These are phyloP conservation scores for Megaceryle torquata DNA, from an alignment of 2,113 vertebrate species.

Conservation along the genomic window DNA sequence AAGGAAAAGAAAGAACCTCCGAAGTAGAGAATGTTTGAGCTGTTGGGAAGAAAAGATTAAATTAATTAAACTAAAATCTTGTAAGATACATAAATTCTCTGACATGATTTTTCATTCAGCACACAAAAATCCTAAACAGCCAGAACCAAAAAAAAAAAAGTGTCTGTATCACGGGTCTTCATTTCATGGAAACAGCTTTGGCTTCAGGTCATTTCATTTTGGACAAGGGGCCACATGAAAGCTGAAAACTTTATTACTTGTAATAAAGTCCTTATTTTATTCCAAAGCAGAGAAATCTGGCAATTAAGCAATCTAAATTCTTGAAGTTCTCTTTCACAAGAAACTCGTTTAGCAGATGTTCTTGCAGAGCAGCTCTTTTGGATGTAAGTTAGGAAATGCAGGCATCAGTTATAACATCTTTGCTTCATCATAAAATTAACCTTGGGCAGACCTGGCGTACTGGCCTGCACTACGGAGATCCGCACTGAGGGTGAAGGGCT, in stretches of 20 bases:
- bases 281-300: background rate
- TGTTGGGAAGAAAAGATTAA: constrained; percentile 45
- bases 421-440: background rate
- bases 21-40: background rate
- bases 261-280: background rate
- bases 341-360: background rate
- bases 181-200: background rate
- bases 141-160: background rate
- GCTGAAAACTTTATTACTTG: background rate
- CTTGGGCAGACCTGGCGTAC: background rate
- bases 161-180: background rate
- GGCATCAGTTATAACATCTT: background rate
- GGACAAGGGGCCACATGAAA: background rate
- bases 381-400: background rate
- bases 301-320: background rate
- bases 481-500: background rate
- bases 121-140: background rate
- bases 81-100: background rate
- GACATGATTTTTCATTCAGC: background rate
- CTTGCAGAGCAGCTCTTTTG: background rate
- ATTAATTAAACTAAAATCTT: constrained; percentile 16
- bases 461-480: background rate
- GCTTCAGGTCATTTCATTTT: background rate
- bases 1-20: constrained; percentile 11
- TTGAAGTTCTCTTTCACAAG: background rate